These are phyloP conservation scores for Rhinogobius similis DNA, from an alignment of 2,113 vertebrate genomes.

Conservation along the genomic window DNA sequence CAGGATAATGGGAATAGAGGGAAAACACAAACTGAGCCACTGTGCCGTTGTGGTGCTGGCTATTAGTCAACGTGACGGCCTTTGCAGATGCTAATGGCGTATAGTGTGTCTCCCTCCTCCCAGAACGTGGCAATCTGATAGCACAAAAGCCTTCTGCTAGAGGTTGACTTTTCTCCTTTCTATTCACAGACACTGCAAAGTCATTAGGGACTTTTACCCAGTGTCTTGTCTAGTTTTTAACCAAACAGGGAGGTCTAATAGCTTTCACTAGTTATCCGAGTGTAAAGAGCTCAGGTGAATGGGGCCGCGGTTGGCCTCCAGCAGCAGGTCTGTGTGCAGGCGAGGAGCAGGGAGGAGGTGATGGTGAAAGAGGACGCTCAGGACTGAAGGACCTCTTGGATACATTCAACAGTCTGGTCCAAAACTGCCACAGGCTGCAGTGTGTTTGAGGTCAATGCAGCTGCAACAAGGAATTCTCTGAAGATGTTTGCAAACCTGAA, in stretches of 20 bases:
- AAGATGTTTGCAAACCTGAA: conserved; percentile 26
- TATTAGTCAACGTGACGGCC: conserved; percentile 84
- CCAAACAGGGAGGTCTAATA: conserved; percentile 52
- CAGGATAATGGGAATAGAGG: conserved; percentile 85
- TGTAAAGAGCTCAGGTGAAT: conserved; percentile 70
- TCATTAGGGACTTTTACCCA: conserved; percentile 75
- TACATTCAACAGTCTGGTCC: conserved; percentile 72
- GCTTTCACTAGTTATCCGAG: conserved; percentile 42
- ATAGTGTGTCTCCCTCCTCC: conserved; percentile 84
- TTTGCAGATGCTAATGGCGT: conserved; percentile 98
- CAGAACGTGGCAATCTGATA: conserved; percentile 79
- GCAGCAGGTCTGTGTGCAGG: conserved; percentile 6
- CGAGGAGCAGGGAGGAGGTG: conserved; percentile 54
- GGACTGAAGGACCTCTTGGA: conserved; percentile 72
- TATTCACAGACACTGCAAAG: conserved; percentile 79
- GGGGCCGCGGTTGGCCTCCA: conserved; percentile 20
- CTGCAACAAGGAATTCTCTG: conserved; percentile 46
- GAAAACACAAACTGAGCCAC: conserved; percentile 92
- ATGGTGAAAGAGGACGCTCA: conserved; percentile 70
- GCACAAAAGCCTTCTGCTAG: conserved; percentile 83
- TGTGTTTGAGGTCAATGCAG: not conserved
- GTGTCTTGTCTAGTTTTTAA: conserved; percentile 49
- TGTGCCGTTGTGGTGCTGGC: conserved; percentile 79
- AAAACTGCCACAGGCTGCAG: conserved; percentile 15
- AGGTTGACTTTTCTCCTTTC: conserved; percentile 74